These are phyloP conservation scores for Emydura subglobosa DNA, from an alignment of 2,113 vertebrate genomes.

Conservation along the genomic window DNA sequence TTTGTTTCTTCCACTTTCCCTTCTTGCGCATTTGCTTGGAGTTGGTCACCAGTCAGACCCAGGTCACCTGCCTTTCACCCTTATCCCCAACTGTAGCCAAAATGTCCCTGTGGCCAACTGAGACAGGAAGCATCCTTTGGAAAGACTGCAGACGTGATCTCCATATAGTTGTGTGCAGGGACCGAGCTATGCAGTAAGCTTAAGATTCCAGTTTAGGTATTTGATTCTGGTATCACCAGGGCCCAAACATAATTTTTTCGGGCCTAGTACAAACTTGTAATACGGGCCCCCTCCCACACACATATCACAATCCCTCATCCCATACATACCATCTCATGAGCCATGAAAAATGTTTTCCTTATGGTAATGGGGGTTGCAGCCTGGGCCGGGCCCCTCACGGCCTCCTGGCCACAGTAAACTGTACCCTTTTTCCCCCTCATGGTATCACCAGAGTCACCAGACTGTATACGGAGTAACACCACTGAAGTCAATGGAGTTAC, in stretches of 20 bases:
- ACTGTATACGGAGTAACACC: accelerated
- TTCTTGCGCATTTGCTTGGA: not conserved
- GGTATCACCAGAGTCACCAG: not conserved
- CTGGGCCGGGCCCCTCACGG: no score
- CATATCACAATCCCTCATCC: no score
- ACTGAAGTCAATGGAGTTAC: accelerated
- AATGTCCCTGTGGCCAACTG: not conserved
- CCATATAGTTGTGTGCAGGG: not conserved
- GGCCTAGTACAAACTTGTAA: no score
- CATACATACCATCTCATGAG: no score
- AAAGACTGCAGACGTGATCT: not conserved
- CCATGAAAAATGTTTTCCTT: no score
- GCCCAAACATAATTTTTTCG: no score
- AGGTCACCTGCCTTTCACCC: not conserved
- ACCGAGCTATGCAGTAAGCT: not conserved
- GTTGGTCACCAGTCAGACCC: not conserved
- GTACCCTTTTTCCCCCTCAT: no score
- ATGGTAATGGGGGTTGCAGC: no score
- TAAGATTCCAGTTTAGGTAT: accelerated
- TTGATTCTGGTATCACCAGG: not conserved
- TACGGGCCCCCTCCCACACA: no score
- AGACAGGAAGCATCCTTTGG: not conserved
- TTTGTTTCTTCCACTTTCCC: not conserved
- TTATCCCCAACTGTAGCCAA: not conserved
- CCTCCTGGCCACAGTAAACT: no score